These are phyloP conservation scores for Odocoileus virginianus DNA, from an alignment of 2,113 vertebrate genomes.

Conservation along the genomic window DNA sequence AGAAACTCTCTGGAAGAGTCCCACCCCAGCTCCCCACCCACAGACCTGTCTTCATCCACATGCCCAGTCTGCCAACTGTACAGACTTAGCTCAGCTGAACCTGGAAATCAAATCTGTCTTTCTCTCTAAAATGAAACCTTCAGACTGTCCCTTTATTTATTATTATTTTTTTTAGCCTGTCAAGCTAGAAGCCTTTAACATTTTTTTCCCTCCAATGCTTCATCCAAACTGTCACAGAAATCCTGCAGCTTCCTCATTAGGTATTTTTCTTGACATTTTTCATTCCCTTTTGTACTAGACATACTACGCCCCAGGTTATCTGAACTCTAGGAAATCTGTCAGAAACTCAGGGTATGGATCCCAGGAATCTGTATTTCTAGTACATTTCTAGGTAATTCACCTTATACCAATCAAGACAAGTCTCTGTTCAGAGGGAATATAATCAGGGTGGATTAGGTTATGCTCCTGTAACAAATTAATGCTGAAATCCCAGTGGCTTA, in stretches of 20 bases:
- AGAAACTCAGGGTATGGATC: background rate
- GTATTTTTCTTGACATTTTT: background rate
- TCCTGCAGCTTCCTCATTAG: background rate
- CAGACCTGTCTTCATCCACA: background rate
- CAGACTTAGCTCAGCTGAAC: background rate
- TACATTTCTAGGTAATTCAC: background rate
- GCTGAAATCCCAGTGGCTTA: background rate
- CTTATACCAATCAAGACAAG: background rate
- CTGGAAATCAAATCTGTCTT: background rate
- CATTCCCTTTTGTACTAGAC: background rate
- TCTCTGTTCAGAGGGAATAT: background rate
- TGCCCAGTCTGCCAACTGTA: background rate
- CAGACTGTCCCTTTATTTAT: background rate
- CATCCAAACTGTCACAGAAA: background rate
- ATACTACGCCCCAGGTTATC: background rate
- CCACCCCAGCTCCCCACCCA: background rate
- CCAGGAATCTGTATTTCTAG: background rate
- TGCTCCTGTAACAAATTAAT: background rate
- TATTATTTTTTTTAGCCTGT: background rate
- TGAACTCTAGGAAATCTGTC: background rate
- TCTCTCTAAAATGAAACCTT: background rate
- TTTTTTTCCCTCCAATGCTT: background rate
- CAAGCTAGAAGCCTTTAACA: background rate
- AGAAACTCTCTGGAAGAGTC: background rate
- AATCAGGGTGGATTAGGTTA: background rate